Evolutionary conservation across 2,113 vertebrate genomes (phyloP), one percentile per base, ranked within the genome.

Genomic region (Periophthalmus modestus): DNA sequence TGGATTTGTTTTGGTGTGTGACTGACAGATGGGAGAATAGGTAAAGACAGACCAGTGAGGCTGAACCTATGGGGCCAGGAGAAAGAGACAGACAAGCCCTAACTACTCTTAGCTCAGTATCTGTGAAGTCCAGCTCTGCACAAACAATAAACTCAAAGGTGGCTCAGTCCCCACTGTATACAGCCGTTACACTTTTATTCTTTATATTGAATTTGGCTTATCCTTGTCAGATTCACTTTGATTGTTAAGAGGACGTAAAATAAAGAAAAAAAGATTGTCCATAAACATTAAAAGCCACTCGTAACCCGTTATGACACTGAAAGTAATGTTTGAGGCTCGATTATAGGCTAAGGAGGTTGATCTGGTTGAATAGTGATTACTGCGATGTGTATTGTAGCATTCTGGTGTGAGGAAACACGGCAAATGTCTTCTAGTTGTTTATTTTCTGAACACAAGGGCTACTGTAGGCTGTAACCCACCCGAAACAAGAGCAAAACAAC

Each of bases 21-120:
- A 93, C 87, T 89, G 92, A 92, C 92, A 92, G 91, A 89, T 90
- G 82, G 80, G 85, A 86, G 86, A 93, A 94, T 91, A 84, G 81
- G 84, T 90, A 84, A 91, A 89, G 92, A 92, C 93, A 93, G 89
- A 79, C 89, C 91, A 91, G 85, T 92, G 90, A 90, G 85, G 88
- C 90, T 89, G 91, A 93, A 93, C 89, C 90, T 89, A 91, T 87
- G 84, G 87, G 91, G 82, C 87, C 76, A 75, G 68, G 79, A 83
- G 83, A 86, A 59, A 84, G 72, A 89, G 78, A 65, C 82, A 87
- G 87, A 87, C 78, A 81, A 84, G 81, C 87, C 78, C 85, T 91
- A 85, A 91, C 83, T 89, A 87, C 81, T 84, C 73, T 86, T 46
- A 50, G 76, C 82, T 83, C 62, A 72, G 78, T 87, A 79, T 83